Base-by-base conservation (phyloP, 2,888 invertebrate genomes). In the Macroteleia sp. region DNA sequence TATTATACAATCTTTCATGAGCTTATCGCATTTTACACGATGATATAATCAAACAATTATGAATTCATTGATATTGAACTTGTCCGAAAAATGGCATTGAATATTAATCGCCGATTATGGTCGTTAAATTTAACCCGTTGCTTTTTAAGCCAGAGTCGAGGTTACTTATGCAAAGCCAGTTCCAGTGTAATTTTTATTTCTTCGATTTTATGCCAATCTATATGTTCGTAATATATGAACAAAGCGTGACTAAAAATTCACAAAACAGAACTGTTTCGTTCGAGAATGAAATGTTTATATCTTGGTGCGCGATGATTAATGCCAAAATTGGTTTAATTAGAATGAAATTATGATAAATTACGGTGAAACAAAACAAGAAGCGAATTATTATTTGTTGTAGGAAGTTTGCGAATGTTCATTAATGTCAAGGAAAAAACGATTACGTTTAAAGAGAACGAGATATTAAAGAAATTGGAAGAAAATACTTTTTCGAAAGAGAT, bases 61-160 rank as follows among this genome's bases (percentile, higher is more conserved):
- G 39, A 39, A 71, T 71, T 56, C 54, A 52, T 71, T 71, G 71
- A 62, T 71, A 71, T 62, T 71, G 71, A 71, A 71, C 71, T 71
- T 71, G 54, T 6, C 32, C 46, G 56, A 71, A 54, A 71, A 62
- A 39, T 62, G 71, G 62, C 62, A 71, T 48, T 71, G 71, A 62
- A 71, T 71, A 61, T 48, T 71, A 71, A 71, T 70, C 39, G 34
- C 5, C 10, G 20, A 52, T 59, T 59, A 34, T 36, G 8, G 22
- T 20, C 48, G 34, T 42, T 52, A 50, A 57, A 69, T 57, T 50
- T 48, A 62, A 48, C 19, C 20, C 48, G 16, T 56, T 36, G 10
- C 36, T 62, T 61, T 62, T 56, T 62, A 56, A 62, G 46, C 41
- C 19, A 8, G 12, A 22, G 19, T 34, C 61, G 42, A 61, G 52